These are phyloP conservation scores for Muscina levida DNA, from an alignment of 2,888 invertebrate genomes.

Conservation along the genomic window DNA sequence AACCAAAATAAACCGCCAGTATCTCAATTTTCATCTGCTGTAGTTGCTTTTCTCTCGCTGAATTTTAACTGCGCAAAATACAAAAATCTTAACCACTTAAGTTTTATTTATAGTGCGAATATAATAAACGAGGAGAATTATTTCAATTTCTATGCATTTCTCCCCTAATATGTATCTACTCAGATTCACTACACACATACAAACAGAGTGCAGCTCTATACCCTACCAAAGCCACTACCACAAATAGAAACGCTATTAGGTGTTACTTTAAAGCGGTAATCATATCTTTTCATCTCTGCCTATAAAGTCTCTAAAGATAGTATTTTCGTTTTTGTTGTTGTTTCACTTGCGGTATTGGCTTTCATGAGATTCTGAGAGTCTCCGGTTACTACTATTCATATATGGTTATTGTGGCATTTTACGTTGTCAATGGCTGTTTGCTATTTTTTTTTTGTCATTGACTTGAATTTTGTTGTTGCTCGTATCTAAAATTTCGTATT, in stretches of 20 bases:
- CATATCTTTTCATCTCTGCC: not conserved
- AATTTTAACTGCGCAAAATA: conserved; percentile 25
- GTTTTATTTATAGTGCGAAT: not conserved
- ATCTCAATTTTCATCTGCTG: not conserved
- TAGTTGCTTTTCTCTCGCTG: not conserved
- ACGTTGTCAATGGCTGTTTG: not conserved
- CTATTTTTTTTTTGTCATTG: no score
- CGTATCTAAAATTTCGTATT: no score
- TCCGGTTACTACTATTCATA: not conserved
- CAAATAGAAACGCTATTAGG: no score
- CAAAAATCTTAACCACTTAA: not conserved
- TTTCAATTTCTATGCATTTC: not conserved
- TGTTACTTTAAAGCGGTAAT: not conserved
- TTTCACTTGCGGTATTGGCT: no score
- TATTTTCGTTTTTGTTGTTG: not conserved
- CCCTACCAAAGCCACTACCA: no score
- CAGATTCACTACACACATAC: no score
- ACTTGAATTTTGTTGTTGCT: no score
- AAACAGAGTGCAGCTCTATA: no score
- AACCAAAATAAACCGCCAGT: no score
- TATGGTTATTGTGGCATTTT: not conserved
- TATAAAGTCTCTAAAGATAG: not conserved
- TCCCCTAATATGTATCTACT: not conserved
- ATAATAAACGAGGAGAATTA: not conserved
- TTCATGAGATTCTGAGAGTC: not conserved